These are phyloP conservation scores for Phalera bucephala DNA, from an alignment of 2,888 invertebrate genomes.

Conservation along the genomic window DNA sequence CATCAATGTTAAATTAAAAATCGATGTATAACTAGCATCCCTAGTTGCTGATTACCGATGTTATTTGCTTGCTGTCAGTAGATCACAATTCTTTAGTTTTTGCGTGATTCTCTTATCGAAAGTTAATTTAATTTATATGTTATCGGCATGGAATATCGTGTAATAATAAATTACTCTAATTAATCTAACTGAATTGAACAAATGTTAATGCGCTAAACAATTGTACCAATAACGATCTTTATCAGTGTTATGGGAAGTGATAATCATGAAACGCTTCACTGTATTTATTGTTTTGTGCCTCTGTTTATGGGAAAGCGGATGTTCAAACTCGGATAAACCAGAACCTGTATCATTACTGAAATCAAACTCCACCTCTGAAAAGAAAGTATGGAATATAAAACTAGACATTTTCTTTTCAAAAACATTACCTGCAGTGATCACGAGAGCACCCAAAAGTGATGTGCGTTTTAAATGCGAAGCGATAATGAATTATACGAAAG, in stretches of 20 bases:
- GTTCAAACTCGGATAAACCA: constrained; percentile 46
- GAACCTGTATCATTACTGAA: constrained; percentile 52
- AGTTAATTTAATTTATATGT: no score
- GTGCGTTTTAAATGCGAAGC: constrained; percentile 72
- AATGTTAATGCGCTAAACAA: no score
- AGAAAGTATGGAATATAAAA: constrained; percentile 73
- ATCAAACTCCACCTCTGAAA: constrained; percentile 58
- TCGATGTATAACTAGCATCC: no score
- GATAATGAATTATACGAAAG: constrained; percentile 69
- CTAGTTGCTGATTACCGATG: no score
- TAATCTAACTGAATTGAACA: no score
- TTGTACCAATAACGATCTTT: constrained; percentile 1
- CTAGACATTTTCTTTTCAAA: constrained; percentile 72
- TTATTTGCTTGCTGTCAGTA: no score
- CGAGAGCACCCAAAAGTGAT: constrained; percentile 51
- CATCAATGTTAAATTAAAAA: no score
- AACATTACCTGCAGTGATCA: constrained; percentile 56
- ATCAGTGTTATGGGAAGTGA: constrained; percentile 64
- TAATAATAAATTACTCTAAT: no score
- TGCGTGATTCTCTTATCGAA: no score
- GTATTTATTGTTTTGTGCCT: constrained; percentile 67
- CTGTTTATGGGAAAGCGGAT: constrained; percentile 54
- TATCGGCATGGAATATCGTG: no score
- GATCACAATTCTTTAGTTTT: no score
- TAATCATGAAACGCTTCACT: constrained; percentile 71